Evolutionary conservation across 2,888 invertebrate species (phyloP).

Genomic region (Strigamia crassipes): DNA sequence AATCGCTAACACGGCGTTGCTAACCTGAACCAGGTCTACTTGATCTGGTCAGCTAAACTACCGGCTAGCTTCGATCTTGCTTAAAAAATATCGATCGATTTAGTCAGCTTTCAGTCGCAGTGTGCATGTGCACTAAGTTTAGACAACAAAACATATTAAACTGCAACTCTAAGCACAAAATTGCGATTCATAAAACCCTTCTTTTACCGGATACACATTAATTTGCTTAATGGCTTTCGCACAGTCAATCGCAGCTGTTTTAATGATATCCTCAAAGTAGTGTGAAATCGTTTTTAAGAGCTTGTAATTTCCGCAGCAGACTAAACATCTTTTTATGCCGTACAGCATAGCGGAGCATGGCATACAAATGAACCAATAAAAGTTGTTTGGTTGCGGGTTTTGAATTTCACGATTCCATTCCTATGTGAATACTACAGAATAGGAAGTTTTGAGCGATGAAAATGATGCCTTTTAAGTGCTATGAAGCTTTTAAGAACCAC

Average conservation of each 20-base stretch:
- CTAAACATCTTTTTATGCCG: neutral
- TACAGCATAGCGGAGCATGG: too few relatives aligned
- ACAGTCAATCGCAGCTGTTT: neutral
- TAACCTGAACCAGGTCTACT: too few relatives aligned
- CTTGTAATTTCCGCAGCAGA: neutral
- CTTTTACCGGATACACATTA: neutral
- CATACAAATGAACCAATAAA: neutral
- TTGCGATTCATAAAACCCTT: too few relatives aligned
- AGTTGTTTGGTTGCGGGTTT: neutral
- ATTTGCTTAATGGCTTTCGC: neutral
- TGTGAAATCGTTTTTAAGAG: neutral
- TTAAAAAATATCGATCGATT: too few relatives aligned
- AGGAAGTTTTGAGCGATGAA: neutral
- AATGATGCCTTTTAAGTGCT: slow-evolving; percentile 30
- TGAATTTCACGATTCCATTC: slow-evolving; percentile 2
- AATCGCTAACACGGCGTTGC: too few relatives aligned
- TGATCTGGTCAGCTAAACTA: too few relatives aligned
- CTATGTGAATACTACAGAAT: neutral
- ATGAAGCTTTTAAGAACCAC: slow-evolving; percentile 14
- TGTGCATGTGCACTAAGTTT: too few relatives aligned
- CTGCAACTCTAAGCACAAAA: too few relatives aligned
- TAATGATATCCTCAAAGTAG: neutral
- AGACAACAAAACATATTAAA: too few relatives aligned
- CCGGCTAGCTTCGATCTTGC: too few relatives aligned
- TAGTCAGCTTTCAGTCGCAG: too few relatives aligned